Evolutionary conservation across 2,797 vertebrate species (phyloP).

Genomic region (Apogon talboti): DNA sequence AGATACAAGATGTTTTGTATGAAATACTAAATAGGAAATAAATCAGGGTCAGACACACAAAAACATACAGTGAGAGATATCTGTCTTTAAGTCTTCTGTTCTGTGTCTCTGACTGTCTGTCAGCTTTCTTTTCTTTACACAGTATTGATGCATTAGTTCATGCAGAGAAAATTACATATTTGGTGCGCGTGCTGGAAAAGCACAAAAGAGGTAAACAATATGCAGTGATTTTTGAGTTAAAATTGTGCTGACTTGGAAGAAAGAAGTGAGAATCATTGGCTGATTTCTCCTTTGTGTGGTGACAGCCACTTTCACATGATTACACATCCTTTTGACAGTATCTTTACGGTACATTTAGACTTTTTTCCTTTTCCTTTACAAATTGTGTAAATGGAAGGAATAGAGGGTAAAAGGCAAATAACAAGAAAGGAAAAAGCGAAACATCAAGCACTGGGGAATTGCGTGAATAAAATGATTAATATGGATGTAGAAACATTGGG

Average conservation of each 20-base stretch:
- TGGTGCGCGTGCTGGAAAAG: conserved; percentile 25
- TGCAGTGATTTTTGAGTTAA: conserved; percentile 36
- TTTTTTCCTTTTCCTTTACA: conserved; percentile 37
- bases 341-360: conserved; percentile 14
- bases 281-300: conserved; percentile 17
- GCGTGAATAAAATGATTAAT: conserved; percentile 10
- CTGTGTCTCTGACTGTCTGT: conserved; percentile 33
- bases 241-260: conserved; percentile 33
- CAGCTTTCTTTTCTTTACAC: conserved; percentile 37
- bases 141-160: conserved; percentile 43
- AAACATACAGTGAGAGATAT: conserved; percentile 1
- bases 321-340: conserved; percentile 17
- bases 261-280: conserved; percentile 18
- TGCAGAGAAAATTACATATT: conserved; percentile 61
- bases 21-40: background rate
- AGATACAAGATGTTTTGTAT: background rate
- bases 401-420: conserved; percentile 44
- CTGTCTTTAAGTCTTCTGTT: conserved; percentile 2
- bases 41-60: background rate
- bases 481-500: conserved; percentile 10
- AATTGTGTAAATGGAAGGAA: conserved; percentile 38
- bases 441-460: background rate
- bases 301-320: conserved; percentile 23
- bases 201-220: conserved; percentile 48
- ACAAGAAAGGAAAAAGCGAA: conserved; percentile 1